Evolutionary conservation across 2,888 invertebrate species (phyloP).

Genomic region (Onthophagus sagittarius): DNA sequence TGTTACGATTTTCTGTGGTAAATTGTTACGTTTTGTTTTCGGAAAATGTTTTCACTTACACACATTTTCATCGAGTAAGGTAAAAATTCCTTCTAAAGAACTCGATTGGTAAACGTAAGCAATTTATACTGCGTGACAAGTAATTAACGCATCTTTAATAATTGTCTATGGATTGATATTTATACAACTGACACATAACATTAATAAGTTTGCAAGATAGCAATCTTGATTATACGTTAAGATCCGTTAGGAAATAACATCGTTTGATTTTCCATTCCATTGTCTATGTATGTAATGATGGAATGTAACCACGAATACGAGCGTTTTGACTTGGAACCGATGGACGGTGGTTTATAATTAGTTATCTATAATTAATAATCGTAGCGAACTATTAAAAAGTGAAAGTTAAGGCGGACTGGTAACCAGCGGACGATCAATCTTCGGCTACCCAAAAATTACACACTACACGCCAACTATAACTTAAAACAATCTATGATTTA

Average conservation of each 20-base stretch:
- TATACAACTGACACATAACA: not conserved
- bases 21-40: not conserved
- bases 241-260: not conserved
- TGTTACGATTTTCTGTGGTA: not conserved
- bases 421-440: conserved; percentile 17
- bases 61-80: no score
- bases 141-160: not conserved
- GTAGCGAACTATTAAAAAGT: conserved; percentile 21
- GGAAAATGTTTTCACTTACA: no score
- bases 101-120: not conserved
- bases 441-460: conserved; percentile 18
- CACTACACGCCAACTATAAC: not conserved
- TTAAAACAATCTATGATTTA: not conserved
- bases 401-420: conserved; percentile 14
- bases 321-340: not conserved
- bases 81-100: not conserved
- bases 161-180: not conserved
- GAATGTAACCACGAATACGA: not conserved
- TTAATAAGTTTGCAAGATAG: not conserved
- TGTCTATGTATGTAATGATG: not conserved
- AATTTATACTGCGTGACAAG: not conserved
- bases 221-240: not conserved
- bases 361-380: conserved; percentile 23
- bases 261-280: not conserved
- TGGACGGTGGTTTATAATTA: conserved; percentile 17